A percentile compares a stretch with the other conserved stretches of the same genome.
These are phyloP conservation scores for Cantharis nigra DNA, from an alignment of 2,888 invertebrate species.

Conservation along the genomic window DNA sequence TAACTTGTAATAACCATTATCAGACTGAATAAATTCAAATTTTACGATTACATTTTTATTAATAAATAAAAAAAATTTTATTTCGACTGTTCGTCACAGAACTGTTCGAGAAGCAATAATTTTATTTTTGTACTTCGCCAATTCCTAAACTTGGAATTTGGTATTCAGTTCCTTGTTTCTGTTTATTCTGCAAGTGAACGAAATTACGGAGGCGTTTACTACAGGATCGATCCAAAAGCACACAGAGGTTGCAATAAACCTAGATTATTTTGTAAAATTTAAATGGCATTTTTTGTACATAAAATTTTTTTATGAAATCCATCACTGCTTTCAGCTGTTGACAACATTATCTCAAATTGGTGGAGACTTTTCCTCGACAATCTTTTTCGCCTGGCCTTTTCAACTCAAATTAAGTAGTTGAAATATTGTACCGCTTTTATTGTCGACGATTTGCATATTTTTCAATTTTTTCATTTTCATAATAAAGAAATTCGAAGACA, in stretches of 20 bases:
- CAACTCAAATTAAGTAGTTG: not conserved
- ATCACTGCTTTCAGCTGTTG: not conserved
- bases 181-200: not conserved
- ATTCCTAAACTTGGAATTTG: not conserved
- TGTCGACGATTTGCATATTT: not conserved
- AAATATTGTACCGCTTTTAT: not conserved
- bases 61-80: too few species aligned
- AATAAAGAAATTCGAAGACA: not conserved
- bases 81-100: too few species aligned
- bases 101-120: too few species aligned
- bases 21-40: too few species aligned
- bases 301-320: not conserved
- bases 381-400: not conserved
- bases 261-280: not conserved
- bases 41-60: too few species aligned
- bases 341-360: not conserved
- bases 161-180: not conserved
- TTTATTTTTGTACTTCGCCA: not conserved
- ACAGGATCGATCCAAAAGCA: not conserved
- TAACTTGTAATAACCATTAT: too few species aligned
- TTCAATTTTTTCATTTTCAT: not conserved
- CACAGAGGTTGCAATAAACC: not conserved
- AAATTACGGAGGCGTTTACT: not conserved
- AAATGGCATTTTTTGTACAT: too few species aligned
- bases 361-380: not conserved